Conservation (phyloP, 2,797 vertebrate genomes). For the Sebastes kiyomatsui region DNA sequence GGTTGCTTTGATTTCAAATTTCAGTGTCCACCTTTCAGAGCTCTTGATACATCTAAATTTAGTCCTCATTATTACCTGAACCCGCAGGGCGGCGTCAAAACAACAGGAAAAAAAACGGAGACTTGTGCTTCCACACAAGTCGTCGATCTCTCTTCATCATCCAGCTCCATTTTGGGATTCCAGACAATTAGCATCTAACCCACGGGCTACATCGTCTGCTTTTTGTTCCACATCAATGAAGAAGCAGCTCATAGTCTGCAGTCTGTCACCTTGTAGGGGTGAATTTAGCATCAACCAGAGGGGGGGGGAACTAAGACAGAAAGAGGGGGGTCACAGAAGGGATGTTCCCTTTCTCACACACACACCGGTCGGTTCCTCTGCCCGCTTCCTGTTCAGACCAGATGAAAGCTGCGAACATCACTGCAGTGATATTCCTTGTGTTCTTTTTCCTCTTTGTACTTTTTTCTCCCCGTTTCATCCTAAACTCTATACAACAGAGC, state of each 20-base stretch:
- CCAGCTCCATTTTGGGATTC: constrained; percentile 4
- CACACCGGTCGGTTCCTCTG: constrained; percentile 7
- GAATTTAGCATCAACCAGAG: constrained; percentile 11
- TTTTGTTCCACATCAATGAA: constrained; percentile 16
- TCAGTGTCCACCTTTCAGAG: not conserved
- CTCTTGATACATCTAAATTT: not conserved
- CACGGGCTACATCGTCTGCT: not conserved
- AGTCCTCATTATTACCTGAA: not conserved
- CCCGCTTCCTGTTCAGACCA: not conserved
- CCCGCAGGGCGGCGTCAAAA: constrained; percentile 3
- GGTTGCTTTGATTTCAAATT: not conserved
- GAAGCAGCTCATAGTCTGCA: constrained; percentile 1
- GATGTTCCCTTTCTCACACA: not conserved
- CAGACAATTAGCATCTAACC: constrained; percentile 22
- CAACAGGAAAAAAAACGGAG: not conserved
- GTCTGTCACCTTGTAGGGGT: constrained; percentile 2
- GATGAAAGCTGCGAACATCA: constrained; percentile 29
- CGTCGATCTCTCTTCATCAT: not conserved
- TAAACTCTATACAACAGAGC: not conserved
- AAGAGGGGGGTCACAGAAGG: not conserved
- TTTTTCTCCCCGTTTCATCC: not conserved
- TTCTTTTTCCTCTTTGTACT: not conserved
- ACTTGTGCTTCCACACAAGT: not conserved
- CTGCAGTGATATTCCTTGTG: not conserved
- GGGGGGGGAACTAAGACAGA: not conserved